Conservation (phyloP, 92 coral and sea anemone species). For the Anthopleura xanthogrammica region DNA sequence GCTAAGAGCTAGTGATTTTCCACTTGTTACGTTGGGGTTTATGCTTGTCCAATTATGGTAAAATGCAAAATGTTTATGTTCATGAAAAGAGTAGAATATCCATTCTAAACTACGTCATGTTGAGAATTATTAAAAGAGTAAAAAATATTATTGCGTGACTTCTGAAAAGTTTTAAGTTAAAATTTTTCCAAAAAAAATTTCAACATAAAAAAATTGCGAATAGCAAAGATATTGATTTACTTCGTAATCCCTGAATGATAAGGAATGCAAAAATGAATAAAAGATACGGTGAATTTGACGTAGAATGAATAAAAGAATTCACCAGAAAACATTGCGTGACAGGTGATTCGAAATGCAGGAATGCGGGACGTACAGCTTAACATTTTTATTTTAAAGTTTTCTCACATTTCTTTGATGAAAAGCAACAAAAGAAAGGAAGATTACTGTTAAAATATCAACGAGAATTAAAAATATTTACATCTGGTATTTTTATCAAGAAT, state of each 20-base stretch:
- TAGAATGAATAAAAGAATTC: neutral
- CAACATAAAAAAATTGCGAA: neutral
- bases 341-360: neutral
- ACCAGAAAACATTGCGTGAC: slow-evolving; percentile 1
- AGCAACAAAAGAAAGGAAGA: neutral
- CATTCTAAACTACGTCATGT: slow-evolving; percentile 10
- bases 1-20: neutral
- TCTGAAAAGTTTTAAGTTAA: neutral
- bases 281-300: neutral
- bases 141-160: slow-evolving; percentile 1
- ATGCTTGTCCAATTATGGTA: slow-evolving; percentile 26
- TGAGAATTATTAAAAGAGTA: neutral
- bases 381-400: neutral
- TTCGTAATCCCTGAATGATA: neutral
- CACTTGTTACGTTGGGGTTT: neutral
- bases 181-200: neutral
- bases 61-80: slow-evolving; percentile 16
- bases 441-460: neutral
- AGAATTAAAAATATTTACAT: neutral
- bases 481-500: neutral
- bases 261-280: neutral
- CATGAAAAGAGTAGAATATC: slow-evolving; percentile 1
- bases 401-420: neutral
- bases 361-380: neutral
- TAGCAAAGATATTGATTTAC: neutral